Conservation (phyloP, 2,113 vertebrate genomes). For the Anser brachyrhynchus region DNA sequence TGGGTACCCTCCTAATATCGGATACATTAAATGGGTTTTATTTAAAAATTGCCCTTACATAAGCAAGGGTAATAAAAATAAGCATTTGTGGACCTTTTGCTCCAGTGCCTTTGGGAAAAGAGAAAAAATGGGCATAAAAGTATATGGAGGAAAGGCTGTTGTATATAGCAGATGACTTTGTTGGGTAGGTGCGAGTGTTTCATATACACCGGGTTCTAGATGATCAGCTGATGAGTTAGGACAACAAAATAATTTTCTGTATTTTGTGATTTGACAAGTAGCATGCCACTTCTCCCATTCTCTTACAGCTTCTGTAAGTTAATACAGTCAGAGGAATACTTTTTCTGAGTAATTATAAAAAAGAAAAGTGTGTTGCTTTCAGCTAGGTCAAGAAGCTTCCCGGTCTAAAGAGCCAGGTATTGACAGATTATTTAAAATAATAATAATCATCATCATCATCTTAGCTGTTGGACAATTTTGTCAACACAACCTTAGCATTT, state of each 20-base stretch:
- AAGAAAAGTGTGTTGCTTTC: not conserved
- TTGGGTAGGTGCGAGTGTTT: not conserved
- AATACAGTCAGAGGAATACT: not conserved
- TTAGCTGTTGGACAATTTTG: too few relatives aligned
- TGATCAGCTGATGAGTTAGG: not conserved
- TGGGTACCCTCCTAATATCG: fast-evolving
- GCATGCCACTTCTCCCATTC: not conserved
- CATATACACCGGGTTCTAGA: fast-evolving
- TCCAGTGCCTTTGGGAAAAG: not conserved
- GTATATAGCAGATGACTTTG: not conserved
- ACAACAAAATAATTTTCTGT: not conserved
- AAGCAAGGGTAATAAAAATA: not conserved
- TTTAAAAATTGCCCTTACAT: too few relatives aligned
- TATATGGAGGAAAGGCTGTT: not conserved
- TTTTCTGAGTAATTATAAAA: not conserved
- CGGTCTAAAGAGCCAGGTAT: not conserved
- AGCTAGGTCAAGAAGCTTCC: not conserved
- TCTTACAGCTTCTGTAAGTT: not conserved
- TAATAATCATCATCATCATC: too few relatives aligned
- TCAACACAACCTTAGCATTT: too few relatives aligned
- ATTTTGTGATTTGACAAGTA: not conserved
- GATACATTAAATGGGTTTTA: not conserved
- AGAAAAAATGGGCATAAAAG: fast-evolving
- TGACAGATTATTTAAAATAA: not conserved
- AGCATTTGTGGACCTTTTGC: not conserved